phyloP scores from a whole-genome alignment of 2,888 invertebrate species.

The Drosophila suboccidentalis region DNA sequence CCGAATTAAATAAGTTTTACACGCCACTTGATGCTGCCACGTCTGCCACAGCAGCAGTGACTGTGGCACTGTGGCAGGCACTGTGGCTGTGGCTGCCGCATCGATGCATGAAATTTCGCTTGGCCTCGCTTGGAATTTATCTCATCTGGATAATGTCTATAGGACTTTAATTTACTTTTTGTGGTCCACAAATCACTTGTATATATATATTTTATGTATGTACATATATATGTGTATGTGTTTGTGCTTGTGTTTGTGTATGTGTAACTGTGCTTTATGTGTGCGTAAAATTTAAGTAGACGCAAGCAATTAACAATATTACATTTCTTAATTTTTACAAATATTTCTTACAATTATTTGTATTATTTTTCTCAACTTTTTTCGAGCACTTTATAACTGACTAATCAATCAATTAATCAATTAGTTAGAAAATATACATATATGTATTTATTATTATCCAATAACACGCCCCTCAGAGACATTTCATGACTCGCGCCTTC shows the following conservation, averaged over 20 bases:
- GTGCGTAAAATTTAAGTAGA: conserved; percentile 7
- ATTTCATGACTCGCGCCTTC: conserved; percentile 19
- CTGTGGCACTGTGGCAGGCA: background rate
- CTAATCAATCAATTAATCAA: background rate
- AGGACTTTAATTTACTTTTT: conserved; percentile 14
- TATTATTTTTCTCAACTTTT: background rate
- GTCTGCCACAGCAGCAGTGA: conserved; percentile 21
- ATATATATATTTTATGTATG: conserved; percentile 1
- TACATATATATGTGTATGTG: conserved; percentile 10
- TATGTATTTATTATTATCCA: conserved; percentile 11
- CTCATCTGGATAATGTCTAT: conserved; percentile 23
- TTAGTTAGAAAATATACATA: conserved; percentile 9
- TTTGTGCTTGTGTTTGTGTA: conserved; percentile 3
- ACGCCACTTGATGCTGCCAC: conserved; percentile 55
- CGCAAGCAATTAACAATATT: conserved; percentile 17
- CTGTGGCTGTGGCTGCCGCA: conserved; percentile 41
- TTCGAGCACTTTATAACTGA: conserved; percentile 12
- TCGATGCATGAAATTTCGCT: conserved; percentile 66
- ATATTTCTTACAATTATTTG: background rate
- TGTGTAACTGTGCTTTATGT: conserved; percentile 19
- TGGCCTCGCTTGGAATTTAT: conserved; percentile 37
- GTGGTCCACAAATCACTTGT: conserved; percentile 23
- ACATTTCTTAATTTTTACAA: background rate
- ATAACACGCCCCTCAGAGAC: conserved; percentile 34
- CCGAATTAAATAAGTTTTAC: conserved; percentile 63